Conservation (phyloP, 53 echinoderm and acorn worm genomes). For the Crossaster papposus region DNA sequence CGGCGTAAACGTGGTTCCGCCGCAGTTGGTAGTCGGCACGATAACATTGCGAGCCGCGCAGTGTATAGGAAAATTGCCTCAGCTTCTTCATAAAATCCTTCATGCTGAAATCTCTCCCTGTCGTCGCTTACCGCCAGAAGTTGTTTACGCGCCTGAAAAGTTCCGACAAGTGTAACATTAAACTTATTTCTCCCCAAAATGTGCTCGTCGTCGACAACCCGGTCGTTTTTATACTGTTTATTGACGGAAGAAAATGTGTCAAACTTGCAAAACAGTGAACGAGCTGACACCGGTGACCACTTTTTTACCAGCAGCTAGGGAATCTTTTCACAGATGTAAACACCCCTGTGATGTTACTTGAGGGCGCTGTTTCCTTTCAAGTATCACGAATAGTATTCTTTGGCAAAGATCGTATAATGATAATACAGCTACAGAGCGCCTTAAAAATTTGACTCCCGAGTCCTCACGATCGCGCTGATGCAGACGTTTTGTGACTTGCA, state of each 20-base stretch:
- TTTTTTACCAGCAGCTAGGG: constrained; percentile 50
- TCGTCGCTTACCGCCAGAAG: neutral
- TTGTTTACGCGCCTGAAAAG: constrained; percentile 12
- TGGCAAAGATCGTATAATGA: too few relatives aligned
- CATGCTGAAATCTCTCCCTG: constrained; percentile 12
- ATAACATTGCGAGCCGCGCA: constrained; percentile 56
- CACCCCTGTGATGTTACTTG: neutral
- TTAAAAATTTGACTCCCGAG: neutral
- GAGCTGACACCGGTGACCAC: constrained; percentile 56
- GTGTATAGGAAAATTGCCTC: constrained; percentile 48
- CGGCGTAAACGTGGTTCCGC: neutral
- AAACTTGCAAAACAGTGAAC: constrained; percentile 57
- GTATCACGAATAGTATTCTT: neutral
- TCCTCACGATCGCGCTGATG: neutral
- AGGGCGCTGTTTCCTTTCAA: constrained; percentile 33
- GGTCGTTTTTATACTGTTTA: constrained; percentile 39
- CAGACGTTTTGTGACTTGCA: neutral
- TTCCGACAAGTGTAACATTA: neutral
- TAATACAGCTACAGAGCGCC: too few relatives aligned
- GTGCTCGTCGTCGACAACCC: constrained; percentile 10
- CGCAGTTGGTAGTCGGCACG: constrained; percentile 51
- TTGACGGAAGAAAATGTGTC: constrained; percentile 42
- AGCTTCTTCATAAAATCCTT: constrained; percentile 63
- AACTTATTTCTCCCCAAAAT: neutral
- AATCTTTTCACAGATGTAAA: neutral